Percentiles rank a stretch among this genome's conserved stretches.
Conservation (phyloP, 2,113 vertebrate genomes). For the Gavia stellata region DNA sequence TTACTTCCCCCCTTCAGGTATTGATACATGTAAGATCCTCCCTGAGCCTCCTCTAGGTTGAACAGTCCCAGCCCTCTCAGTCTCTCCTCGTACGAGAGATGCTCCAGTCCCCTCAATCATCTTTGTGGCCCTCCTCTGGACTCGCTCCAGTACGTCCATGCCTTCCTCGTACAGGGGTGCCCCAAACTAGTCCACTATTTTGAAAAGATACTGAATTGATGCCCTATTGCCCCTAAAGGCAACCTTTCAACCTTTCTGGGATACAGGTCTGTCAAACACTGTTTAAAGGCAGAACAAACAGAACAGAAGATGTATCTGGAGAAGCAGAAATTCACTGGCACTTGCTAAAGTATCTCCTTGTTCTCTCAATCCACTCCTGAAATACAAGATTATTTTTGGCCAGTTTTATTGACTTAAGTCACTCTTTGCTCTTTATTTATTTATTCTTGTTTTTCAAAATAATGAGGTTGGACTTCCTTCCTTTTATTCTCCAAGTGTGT, state of each 20-base stretch:
- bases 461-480: background rate
- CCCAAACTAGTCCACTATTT: background rate
- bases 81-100: fast-evolving
- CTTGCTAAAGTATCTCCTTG: background rate
- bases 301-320: background rate
- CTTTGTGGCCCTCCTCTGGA: background rate
- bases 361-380: background rate
- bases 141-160: background rate
- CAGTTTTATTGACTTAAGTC: background rate
- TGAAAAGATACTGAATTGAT: background rate
- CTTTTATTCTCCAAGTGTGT: background rate
- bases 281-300: background rate
- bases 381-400: background rate
- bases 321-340: background rate
- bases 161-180: background rate
- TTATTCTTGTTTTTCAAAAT: background rate
- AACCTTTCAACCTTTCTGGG: background rate
- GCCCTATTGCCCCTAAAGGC: background rate
- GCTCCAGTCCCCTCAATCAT: background rate
- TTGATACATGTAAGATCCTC: background rate
- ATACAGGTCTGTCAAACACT: background rate
- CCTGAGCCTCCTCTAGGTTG: background rate
- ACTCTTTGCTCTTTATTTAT: background rate
- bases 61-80: background rate
- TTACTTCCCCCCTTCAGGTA: background rate